These are phyloP conservation scores for Halichoeres trimaculatus DNA, from an alignment of 2,113 vertebrate genomes.

Conservation along the genomic window DNA sequence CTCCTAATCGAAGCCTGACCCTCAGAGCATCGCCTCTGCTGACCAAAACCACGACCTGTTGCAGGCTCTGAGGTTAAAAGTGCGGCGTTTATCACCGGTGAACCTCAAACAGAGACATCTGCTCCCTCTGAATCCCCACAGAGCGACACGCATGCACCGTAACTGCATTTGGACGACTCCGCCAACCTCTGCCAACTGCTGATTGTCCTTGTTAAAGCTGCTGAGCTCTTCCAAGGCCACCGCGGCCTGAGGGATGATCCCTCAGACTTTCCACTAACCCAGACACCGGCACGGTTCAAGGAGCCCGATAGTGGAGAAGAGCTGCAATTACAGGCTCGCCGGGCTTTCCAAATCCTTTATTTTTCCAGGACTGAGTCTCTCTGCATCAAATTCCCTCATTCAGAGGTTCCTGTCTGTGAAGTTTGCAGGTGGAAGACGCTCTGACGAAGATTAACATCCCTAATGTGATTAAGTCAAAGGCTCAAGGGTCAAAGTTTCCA, in stretches of 20 bases:
- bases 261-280: slow-evolving; percentile 43
- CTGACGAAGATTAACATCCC: slow-evolving; percentile 10
- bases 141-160: slow-evolving; percentile 50
- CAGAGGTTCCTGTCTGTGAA: slow-evolving; percentile 9
- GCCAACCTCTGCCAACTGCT: slow-evolving; percentile 32
- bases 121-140: slow-evolving; percentile 10
- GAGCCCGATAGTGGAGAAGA: slow-evolving; percentile 16
- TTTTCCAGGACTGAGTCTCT: slow-evolving; percentile 21
- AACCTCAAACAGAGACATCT: background rate
- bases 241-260: slow-evolving; percentile 46
- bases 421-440: slow-evolving; percentile 22
- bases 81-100: too few relatives aligned
- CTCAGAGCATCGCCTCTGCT: slow-evolving; percentile 19
- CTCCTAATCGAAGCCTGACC: slow-evolving; percentile 8
- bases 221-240: slow-evolving; percentile 46
- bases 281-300: too few relatives aligned
- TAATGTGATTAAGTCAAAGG: slow-evolving; percentile 30
- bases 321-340: slow-evolving; percentile 36
- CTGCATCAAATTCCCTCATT: slow-evolving; percentile 45
- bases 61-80: too few relatives aligned
- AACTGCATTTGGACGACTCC: slow-evolving; percentile 46
- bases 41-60: slow-evolving; percentile 1
- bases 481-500: slow-evolving; percentile 8
- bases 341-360: slow-evolving; percentile 20
- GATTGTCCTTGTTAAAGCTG: slow-evolving; percentile 43